Percentiles rank a stretch among this genome's conserved stretches.
Conservation (phyloP, 2,113 vertebrate species). For the Laticauda colubrina region DNA sequence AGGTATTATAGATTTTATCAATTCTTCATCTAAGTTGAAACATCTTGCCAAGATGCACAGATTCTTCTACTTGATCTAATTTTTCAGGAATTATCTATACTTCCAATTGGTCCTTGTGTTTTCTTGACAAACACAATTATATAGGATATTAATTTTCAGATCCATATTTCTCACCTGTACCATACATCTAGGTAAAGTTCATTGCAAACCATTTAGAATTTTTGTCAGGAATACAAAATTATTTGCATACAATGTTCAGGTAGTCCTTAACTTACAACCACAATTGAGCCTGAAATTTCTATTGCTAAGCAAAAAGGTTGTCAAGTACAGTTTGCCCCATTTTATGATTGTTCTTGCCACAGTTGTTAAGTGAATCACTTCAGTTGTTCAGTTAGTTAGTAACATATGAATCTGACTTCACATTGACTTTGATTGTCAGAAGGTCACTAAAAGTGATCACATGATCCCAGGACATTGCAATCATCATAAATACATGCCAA, state of each 20-base stretch:
- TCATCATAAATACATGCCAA: not conserved
- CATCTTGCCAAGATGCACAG: not conserved
- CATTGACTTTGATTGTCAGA: not conserved
- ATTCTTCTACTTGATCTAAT: not conserved
- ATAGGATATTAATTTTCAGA: not conserved
- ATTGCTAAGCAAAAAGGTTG: not conserved
- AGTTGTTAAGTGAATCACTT: not conserved
- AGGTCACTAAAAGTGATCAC: not conserved
- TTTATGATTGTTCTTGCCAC: not conserved
- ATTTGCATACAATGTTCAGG: not conserved
- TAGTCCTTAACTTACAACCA: not conserved
- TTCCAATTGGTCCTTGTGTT: not conserved
- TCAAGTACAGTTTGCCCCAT: not conserved
- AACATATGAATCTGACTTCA: not conserved
- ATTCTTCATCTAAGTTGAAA: not conserved
- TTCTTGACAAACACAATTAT: not conserved
- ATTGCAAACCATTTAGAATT: not conserved
- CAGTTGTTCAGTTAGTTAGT: not conserved
- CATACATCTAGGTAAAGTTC: not conserved
- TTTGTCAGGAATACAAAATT: not conserved
- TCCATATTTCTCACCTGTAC: not conserved
- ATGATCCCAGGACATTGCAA: not conserved
- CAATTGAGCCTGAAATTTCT: not conserved
- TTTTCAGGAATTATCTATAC: not conserved
- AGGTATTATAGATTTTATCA: not conserved